Evolutionary conservation across 2,888 invertebrate species (phyloP).

Genomic region (Polydrusus tereticollis): DNA sequence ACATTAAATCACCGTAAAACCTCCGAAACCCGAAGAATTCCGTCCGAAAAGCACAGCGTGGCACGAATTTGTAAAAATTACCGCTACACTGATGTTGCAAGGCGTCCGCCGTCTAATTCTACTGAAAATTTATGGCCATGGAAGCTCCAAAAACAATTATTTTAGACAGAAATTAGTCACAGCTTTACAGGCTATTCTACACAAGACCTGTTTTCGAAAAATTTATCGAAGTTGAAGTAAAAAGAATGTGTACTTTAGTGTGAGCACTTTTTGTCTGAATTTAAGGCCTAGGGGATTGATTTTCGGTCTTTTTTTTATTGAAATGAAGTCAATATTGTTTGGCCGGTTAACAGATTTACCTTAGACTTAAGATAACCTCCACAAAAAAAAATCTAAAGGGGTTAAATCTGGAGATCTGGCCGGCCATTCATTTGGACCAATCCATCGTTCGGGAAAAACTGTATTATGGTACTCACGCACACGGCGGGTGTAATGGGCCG

Average conservation of each 20-base stretch:
- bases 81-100: constrained; percentile 10
- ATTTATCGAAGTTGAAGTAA: neutral
- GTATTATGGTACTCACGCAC: too few relatives aligned
- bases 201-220: constrained; percentile 14
- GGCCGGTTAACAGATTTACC: too few relatives aligned
- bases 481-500: too few relatives aligned
- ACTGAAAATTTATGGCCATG: constrained; percentile 20
- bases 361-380: too few relatives aligned
- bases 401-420: too few relatives aligned
- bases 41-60: neutral
- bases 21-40: neutral
- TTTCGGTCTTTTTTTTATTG: too few relatives aligned
- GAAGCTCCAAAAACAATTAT: constrained; percentile 32
- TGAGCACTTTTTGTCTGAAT: too few relatives aligned
- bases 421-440: too few relatives aligned
- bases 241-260: constrained; percentile 1
- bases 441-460: too few relatives aligned
- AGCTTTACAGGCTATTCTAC: constrained; percentile 17
- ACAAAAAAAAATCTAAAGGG: too few relatives aligned
- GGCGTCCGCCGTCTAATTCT: constrained; percentile 24
- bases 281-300: too few relatives aligned
- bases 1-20: neutral
- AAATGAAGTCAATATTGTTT: too few relatives aligned
- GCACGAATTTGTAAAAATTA: constrained; percentile 33
- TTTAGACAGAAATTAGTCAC: constrained; percentile 31